Conservation (phyloP, 64 coral and sea anemone genomes). For the Montipora sp. region DNA sequence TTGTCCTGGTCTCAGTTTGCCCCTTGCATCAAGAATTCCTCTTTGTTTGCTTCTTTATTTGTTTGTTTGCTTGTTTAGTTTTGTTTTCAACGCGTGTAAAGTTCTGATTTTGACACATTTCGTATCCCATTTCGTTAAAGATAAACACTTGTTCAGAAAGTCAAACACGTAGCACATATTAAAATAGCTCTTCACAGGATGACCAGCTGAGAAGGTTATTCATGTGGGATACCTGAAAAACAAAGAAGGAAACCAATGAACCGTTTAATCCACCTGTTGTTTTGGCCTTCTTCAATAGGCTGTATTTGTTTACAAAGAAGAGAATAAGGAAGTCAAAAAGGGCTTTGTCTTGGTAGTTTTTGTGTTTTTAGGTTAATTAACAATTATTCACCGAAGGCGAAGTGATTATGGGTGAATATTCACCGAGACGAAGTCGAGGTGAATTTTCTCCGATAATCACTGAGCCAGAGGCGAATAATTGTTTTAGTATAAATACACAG, state of each 20-base stretch:
- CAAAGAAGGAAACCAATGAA: background rate
- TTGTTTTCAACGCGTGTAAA: background rate
- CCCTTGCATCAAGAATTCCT: background rate
- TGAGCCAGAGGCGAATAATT: no score
- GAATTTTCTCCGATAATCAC: no score
- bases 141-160: background rate
- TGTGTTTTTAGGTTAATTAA: no score
- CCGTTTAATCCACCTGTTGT: background rate
- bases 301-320: no score
- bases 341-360: no score
- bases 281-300: background rate
- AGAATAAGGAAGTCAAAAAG: no score
- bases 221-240: conserved; percentile 1
- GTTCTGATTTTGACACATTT: background rate
- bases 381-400: no score
- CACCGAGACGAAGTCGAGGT: no score
- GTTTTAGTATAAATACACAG: no score
- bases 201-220: background rate
- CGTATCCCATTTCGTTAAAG: background rate
- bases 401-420: no score
- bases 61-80: no score
- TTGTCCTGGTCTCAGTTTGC: background rate
- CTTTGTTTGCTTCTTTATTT: background rate
- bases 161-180: background rate
- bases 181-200: background rate